Conservation (phyloP, 2,888 invertebrate genomes). For the Corbicula japonica region DNA sequence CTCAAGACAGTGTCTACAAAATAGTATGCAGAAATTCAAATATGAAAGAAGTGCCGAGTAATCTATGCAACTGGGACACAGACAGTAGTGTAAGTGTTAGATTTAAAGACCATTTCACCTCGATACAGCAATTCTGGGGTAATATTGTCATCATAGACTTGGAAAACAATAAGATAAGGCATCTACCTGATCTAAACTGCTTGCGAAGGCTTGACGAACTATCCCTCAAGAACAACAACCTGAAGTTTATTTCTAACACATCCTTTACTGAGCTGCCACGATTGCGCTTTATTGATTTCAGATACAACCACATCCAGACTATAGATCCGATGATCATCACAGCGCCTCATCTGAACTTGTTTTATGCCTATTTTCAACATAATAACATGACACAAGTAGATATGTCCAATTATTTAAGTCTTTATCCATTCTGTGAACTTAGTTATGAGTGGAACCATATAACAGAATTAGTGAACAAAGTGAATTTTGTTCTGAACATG, state of each 20-base stretch:
- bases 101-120: background rate
- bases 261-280: constrained; percentile 19
- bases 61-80: constrained; percentile 44
- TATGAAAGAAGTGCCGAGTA: constrained; percentile 42
- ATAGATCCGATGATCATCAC: constrained; percentile 1
- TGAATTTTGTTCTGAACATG: constrained; percentile 12
- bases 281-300: constrained; percentile 13
- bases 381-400: constrained; percentile 29
- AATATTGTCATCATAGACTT: constrained; percentile 32
- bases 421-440: constrained; percentile 41
- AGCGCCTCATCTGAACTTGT: background rate
- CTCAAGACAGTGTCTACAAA: constrained; percentile 20
- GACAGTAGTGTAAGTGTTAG: background rate
- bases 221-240: constrained; percentile 11
- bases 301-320: background rate
- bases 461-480: constrained; percentile 27
- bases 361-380: background rate
- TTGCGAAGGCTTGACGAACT: constrained; percentile 22
- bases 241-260: constrained; percentile 27
- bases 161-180: constrained; percentile 15
- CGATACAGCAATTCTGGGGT: constrained; percentile 4
- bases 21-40: constrained; percentile 10
- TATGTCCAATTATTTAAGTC: constrained; percentile 37
- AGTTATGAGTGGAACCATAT: constrained; percentile 43
- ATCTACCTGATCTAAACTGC: constrained; percentile 26